phyloP scores from a whole-genome alignment of 1,140 invertebrate genomes.

The Bombus superbus region DNA sequence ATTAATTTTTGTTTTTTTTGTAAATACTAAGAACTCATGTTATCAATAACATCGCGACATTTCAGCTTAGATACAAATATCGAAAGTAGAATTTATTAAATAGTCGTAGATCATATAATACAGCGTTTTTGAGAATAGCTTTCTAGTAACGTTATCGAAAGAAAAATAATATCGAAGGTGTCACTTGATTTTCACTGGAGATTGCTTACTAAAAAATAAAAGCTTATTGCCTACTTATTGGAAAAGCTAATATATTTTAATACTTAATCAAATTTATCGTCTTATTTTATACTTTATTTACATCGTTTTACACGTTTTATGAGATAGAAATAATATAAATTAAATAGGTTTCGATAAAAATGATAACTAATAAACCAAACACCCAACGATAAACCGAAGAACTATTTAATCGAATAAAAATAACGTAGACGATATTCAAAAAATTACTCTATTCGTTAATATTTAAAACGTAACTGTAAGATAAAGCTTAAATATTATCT shows the following conservation, averaged over 20 bases:
- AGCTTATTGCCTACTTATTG: background rate
- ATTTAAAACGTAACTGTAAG: background rate
- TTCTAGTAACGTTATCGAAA: background rate
- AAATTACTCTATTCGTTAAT: background rate
- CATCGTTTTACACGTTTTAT: conserved; percentile 1
- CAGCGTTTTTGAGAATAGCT: background rate
- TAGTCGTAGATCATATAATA: conserved; percentile 3
- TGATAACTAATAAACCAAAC: conserved; percentile 16
- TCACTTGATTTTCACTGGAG: background rate
- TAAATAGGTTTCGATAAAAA: background rate
- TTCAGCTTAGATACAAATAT: conserved; percentile 6
- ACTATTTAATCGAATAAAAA: conserved; percentile 32
- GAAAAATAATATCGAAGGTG: background rate
- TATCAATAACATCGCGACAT: conserved; percentile 24
- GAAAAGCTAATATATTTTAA: background rate
- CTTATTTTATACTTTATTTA: background rate
- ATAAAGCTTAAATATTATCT: background rate
- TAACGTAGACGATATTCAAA: background rate
- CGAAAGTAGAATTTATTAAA: conserved; percentile 17
- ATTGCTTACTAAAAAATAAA: background rate
- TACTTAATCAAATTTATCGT: conserved; percentile 11
- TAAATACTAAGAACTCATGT: conserved; percentile 41
- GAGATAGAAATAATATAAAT: background rate
- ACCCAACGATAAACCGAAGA: background rate
- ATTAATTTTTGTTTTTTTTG: conserved; percentile 29